Base-by-base conservation (phyloP, 2,888 invertebrate genomes). In the Esperia sulphurella region DNA sequence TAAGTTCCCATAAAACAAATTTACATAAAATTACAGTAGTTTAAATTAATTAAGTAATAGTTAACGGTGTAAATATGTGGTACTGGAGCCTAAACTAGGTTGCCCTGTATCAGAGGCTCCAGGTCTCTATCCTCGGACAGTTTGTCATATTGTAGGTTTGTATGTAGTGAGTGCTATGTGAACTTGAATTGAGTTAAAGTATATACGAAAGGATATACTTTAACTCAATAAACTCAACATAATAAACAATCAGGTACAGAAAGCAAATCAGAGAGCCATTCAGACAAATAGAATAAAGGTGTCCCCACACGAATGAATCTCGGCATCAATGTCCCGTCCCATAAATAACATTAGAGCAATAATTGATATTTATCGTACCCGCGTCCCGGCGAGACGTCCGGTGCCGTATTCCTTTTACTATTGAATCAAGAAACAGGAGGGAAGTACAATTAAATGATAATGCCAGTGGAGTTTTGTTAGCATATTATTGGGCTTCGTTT, bases 321-420 rank as follows among this genome's bases (percentile, higher is more conserved):
- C 46, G 14, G 14, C 41, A 45, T 41, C 45, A 46, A 44, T 45
- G 49, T 50, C 53, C 14, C 40, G 30, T 43, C 45, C 54, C 54
- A 56, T 57, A 56, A 55, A 61, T 54, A 54, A 58, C 53, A 58
- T 58, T 54, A 60, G 45, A 50, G 30, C 41, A 43, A 57, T 63
- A 63, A 68, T 70, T 68, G 64, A 65, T 66, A 68, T 70, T 68
- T 68, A 70, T 68, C 58, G 64, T 41, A n/a, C 10, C 21, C 13
- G 41, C 48, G 51, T 49, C 49, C 37, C 37, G 45, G 14, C 37
- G 8, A 21, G 54, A 31, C 58, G 57, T 58, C 57, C 42, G 42
- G 41, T 38, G 14, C 33, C 14, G 6, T 13, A n/a, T n/a, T n/a
- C 30, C 42, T n/a, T 37, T 10, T 21, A 12, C 6, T 39, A 29